Conservation (phyloP, 2,888 invertebrate genomes). For the Drosophila kuntzei region DNA sequence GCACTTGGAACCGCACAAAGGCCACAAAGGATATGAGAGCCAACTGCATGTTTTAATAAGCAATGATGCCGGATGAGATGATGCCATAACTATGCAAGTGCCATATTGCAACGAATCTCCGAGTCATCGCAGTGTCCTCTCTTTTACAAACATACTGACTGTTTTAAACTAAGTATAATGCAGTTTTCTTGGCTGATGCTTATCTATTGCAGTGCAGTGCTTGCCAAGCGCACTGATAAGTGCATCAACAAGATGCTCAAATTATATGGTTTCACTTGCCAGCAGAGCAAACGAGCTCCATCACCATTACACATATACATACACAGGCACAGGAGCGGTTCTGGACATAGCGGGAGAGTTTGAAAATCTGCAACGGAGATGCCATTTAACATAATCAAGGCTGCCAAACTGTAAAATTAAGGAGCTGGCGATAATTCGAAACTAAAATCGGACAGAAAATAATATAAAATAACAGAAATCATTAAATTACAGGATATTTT, state of each 20-base stretch:
- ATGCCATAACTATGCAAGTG: slow-evolving; percentile 51
- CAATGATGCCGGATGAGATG: slow-evolving; percentile 42
- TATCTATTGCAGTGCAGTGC: slow-evolving; percentile 62
- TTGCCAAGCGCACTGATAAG: slow-evolving; percentile 75
- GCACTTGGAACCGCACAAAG: slow-evolving; percentile 12
- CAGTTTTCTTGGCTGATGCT: slow-evolving; percentile 58
- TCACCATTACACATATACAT: slow-evolving; percentile 64
- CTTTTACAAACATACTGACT: slow-evolving; percentile 6
- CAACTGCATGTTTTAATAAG: slow-evolving; percentile 68
- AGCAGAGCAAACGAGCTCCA: slow-evolving; percentile 58
- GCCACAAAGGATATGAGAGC: slow-evolving; percentile 15
- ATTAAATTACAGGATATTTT: too few species aligned
- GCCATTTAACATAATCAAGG: too few species aligned
- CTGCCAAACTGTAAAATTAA: too few species aligned
- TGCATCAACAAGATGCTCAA: slow-evolving; percentile 77
- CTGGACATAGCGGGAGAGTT: not conserved
- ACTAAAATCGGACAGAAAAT: too few species aligned
- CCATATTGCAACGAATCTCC: slow-evolving; percentile 28
- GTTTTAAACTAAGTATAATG: slow-evolving; percentile 43
- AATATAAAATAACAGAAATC: too few species aligned
- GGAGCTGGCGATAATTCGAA: too few species aligned
- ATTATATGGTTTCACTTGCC: slow-evolving; percentile 71
- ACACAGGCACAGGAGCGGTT: not conserved
- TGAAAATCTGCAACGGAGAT: not conserved
- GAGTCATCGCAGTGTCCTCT: slow-evolving; percentile 1